phyloP scores from a whole-genome alignment of 2,797 vertebrate species.

The Sebastes glaucus region DNA sequence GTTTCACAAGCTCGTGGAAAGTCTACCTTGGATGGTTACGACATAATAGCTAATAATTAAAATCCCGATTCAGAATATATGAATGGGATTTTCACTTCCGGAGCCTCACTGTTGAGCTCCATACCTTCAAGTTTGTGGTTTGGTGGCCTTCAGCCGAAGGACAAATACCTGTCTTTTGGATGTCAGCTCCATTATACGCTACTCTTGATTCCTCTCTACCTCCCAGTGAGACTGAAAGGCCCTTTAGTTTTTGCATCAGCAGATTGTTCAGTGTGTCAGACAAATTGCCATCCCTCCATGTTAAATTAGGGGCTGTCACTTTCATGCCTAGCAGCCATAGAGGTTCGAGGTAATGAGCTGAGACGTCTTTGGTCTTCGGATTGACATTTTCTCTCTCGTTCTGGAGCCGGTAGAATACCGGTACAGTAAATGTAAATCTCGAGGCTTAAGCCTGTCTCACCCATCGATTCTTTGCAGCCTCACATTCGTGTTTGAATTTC shows the following conservation, averaged over 20 bases:
- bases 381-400: constrained; percentile 69
- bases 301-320: constrained; percentile 81
- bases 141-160: constrained; percentile 47
- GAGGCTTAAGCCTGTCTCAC: constrained; percentile 16
- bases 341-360: constrained; percentile 74
- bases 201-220: constrained; percentile 60
- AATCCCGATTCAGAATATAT: no score
- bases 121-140: constrained; percentile 8
- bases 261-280: constrained; percentile 77
- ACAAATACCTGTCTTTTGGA: constrained; percentile 70
- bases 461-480: background rate
- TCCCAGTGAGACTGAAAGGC: constrained; percentile 72
- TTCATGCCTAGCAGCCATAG: constrained; percentile 61
- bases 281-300: constrained; percentile 75
- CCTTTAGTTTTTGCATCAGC: constrained; percentile 78
- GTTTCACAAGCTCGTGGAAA: no score
- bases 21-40: no score
- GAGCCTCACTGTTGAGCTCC: background rate
- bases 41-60: no score
- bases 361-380: constrained; percentile 66
- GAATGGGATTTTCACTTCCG: no score
- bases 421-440: constrained; percentile 23
- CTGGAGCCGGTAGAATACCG: background rate
- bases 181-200: constrained; percentile 62
- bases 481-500: constrained; percentile 6